Base-by-base conservation (phyloP, 2,113 vertebrate species). In the Mionectes macconnelli region DNA sequence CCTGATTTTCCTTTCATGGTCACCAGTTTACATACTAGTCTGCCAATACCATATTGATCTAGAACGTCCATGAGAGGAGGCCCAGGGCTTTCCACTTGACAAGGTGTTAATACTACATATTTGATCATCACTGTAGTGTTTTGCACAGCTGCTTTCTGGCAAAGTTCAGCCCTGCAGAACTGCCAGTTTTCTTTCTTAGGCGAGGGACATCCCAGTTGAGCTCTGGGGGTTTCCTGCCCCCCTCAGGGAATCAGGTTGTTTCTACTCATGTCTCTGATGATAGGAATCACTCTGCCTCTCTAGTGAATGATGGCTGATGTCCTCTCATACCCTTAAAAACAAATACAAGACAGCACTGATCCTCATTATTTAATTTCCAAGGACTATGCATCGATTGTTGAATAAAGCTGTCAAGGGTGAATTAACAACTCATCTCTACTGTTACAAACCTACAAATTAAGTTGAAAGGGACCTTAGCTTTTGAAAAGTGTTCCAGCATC, bases 301-400 rank as follows among this genome's bases (percentile, higher is more conserved):
- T 57, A 2, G 7, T 55, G 74, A 75, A 55, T 84, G 23, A 68
- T 68, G 37, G n/a, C 9, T 68, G 37, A 33, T 72, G 40, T 74
- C 60, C 67, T 89, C 94, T 77, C 35, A 23, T 42, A 86, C 35
- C 69, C 75, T 87, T 90, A 87, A 90, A 95, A 94, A 93, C 53
- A 91, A 92, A 91, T 35, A 47, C 0, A 14, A 93, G 53, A 59
- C 66, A 76, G 59, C 53, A 30, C 39, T 66, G 49, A 33, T 84
- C 27, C 50, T 79, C 59, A 70, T 90, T 79, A 90, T 75, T 96
- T 91, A 55, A 96, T 96, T 96, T 94, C 73, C 60, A 69, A 84
- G 77, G 90, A 59, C 73, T 83, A 24, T 68, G 72, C 59, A 77
- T 82, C 1, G 42, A 81, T 91, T 77, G 49, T 55, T 52, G 64